Percentiles rank a stretch among this genome's conserved stretches.
Evolutionary conservation across 64 coral and sea anemone species (phyloP).

Genomic region (Cladopsammia gracilis): DNA sequence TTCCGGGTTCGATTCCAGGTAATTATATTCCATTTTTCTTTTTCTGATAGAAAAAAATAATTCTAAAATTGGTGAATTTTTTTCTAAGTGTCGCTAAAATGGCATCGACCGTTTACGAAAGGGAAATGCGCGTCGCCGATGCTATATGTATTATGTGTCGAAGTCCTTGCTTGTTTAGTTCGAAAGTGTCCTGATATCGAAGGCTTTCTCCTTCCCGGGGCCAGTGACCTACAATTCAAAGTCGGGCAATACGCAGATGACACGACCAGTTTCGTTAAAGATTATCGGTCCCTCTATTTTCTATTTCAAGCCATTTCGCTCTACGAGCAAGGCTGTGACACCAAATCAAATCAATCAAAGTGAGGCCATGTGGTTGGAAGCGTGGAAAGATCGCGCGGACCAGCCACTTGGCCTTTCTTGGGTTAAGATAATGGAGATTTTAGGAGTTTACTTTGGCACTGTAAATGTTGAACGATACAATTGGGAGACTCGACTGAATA

Average conservation of each 20-base stretch:
- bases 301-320: neutral
- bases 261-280: neutral
- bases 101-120: no score
- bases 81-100: no score
- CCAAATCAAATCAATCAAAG: neutral
- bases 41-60: no score
- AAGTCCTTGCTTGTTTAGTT: neutral
- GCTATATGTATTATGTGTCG: neutral
- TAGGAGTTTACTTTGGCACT: neutral
- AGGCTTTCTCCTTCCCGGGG: conserved; percentile 5
- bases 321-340: neutral
- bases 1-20: no score
- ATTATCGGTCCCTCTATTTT: neutral
- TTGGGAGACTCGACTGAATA: neutral
- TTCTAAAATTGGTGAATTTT: no score
- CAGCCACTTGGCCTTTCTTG: neutral
- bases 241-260: neutral
- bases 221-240: neutral
- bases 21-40: no score
- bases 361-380: neutral
- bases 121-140: no score
- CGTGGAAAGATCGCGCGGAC: neutral
- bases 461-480: neutral
- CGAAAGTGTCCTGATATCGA: neutral
- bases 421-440: neutral